Conservation (phyloP, 2,888 invertebrate species). For the Nezara viridula region DNA sequence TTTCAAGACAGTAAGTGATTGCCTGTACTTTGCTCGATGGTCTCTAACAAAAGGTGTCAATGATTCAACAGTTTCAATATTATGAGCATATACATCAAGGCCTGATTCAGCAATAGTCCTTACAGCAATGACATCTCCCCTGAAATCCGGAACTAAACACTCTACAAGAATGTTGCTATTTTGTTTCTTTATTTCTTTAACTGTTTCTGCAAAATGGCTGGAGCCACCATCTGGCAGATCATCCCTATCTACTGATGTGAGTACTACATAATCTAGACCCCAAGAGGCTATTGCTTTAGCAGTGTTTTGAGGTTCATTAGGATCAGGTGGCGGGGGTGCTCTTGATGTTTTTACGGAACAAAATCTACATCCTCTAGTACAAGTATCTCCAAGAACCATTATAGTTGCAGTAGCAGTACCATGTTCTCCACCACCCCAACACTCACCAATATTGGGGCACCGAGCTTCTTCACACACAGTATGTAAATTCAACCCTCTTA, state of each 20-base stretch:
- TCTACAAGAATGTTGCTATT: slow-evolving; percentile 92
- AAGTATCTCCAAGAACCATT: slow-evolving; percentile 96
- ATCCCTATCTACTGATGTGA: slow-evolving; percentile 98
- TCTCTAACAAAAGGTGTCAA: slow-evolving; percentile 94
- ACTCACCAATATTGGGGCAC: slow-evolving; percentile 98
- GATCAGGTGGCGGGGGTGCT: slow-evolving; percentile 89
- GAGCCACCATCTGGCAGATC: slow-evolving; percentile 75
- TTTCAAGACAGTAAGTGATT: slow-evolving; percentile 86
- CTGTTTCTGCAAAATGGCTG: slow-evolving; percentile 92
- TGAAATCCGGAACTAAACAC: slow-evolving; percentile 96
- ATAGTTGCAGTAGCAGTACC: slow-evolving; percentile 99
- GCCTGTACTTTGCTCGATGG: slow-evolving; percentile 90
- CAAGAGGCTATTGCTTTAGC: slow-evolving; percentile 92
- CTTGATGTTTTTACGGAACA: slow-evolving; percentile 98
- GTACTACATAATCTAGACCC: slow-evolving; percentile 97
- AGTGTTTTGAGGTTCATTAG: slow-evolving; percentile 91
- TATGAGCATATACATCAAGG: slow-evolving; percentile 97
- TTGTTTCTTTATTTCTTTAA: slow-evolving; percentile 84
- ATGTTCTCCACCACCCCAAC: slow-evolving; percentile 96
- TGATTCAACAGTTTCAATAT: slow-evolving; percentile 95
- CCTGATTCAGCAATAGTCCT: slow-evolving; percentile 83
- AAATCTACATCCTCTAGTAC: slow-evolving; percentile 97
- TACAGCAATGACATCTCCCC: slow-evolving; percentile 83
- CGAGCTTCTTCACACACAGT: slow-evolving; percentile 98
- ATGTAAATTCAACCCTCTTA: slow-evolving; percentile 87